Evolutionary conservation across 2,888 invertebrate genomes (phyloP), one percentile per base, ranked within the genome.

Genomic region (Cryptophagus acutangulus): DNA sequence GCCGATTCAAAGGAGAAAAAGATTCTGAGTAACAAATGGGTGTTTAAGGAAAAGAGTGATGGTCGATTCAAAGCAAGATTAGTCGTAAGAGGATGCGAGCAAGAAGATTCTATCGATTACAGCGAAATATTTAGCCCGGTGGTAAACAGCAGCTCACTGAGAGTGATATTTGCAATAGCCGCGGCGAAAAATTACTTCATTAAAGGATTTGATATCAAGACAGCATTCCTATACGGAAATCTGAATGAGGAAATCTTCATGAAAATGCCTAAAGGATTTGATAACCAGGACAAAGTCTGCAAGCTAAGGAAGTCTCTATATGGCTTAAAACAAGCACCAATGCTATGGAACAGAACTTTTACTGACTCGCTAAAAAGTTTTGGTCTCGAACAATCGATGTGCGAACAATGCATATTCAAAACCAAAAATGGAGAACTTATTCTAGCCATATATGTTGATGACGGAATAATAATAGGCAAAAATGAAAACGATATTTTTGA

Each of bases 251-350:
- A 35, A 35, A 35, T 18, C 15, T 35, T 6, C 18, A 34, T 34
- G 20, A 3, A 35, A 20, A 8, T 35, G 10, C 33, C 33, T 13
- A 17, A 33, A 17, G 33, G 20, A 20, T 26, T 12, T 26, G 3
- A n/a, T 3, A n/a, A 6, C 12, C 8, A 6, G 13, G 17, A 36
- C 14, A 42, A 42, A 45, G 18, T 44, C 2, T 46, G 40, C 14
- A 34, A 33, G 30, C 20, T 43, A 40, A 6, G 30, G 14, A 46
- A 46, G 29, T 34, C 44, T 4, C 12, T 38, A 20, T 46, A 46
- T 38, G 44, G 46, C 2, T 35, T 44, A 10, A 41, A 46, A 40
- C 40, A 44, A 40, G 37, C 41, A 9, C 37, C 46, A 6, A 12
- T 36, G 31, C 33, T 17, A 17, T 45, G 45, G 45, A 46, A 46